Percentiles rank a stretch among this genome's conserved stretches.
Evolutionary conservation across 2,888 invertebrate genomes (phyloP).

Genomic region (Orthosia gracilis): DNA sequence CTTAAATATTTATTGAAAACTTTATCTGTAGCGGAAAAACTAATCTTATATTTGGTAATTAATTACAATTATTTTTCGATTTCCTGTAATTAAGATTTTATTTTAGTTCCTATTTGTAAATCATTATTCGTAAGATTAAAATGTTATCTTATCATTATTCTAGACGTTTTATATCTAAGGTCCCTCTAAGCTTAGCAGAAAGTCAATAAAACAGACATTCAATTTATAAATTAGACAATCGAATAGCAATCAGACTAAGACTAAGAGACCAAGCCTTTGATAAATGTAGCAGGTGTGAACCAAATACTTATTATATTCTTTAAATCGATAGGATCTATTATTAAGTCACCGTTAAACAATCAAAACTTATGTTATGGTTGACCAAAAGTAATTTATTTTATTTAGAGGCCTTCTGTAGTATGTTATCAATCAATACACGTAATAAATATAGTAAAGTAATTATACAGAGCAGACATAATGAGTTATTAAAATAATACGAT

Average conservation of each 20-base stretch:
- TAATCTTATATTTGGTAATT: constrained; percentile 17
- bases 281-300: constrained; percentile 19
- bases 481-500: constrained; percentile 65
- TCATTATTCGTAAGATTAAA: constrained; percentile 14
- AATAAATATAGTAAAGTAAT: constrained; percentile 57
- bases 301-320: constrained; percentile 23
- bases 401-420: constrained; percentile 28
- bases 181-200: neutral
- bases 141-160: neutral
- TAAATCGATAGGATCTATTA: constrained; percentile 37
- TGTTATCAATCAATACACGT: constrained; percentile 48
- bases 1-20: constrained; percentile 48
- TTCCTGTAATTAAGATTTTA: constrained; percentile 37
- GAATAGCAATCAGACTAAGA: neutral
- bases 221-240: constrained; percentile 24
- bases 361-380: constrained; percentile 3
- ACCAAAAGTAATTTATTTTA: constrained; percentile 52
- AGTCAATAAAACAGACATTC: constrained; percentile 21
- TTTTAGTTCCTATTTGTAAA: constrained; percentile 41
- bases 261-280: too few relatives aligned
- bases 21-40: constrained; percentile 35
- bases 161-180: constrained; percentile 1
- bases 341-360: constrained; percentile 37
- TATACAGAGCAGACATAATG: constrained; percentile 61
- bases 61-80: constrained; percentile 38